Conservation (phyloP, 2,113 vertebrate genomes). For the Hyaena hyaena region DNA sequence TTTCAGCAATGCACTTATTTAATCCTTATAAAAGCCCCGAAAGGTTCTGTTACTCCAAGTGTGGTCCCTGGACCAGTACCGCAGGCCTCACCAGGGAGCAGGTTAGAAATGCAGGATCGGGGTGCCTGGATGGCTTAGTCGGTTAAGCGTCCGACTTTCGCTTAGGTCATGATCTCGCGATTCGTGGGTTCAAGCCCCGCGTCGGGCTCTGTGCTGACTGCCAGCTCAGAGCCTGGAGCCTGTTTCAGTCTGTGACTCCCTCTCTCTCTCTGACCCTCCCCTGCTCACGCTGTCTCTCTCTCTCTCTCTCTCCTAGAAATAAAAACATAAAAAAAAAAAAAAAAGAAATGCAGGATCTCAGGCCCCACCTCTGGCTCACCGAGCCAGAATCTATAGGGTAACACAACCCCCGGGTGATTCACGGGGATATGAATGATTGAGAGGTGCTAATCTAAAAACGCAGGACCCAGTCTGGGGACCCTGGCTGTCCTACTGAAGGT, state of each 20-base stretch:
- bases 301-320: no score
- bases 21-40: not conserved
- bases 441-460: not conserved
- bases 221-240: no score
- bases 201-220: no score
- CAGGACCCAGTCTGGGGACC: no score
- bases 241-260: no score
- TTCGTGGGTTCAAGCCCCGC: no score
- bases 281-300: no score
- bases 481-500: not conserved
- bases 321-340: no score
- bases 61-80: not conserved
- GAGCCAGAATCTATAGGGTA: not conserved
- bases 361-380: not conserved
- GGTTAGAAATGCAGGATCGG: not conserved
- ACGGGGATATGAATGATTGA: not conserved
- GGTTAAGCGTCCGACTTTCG: no score
- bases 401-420: not conserved
- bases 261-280: no score
- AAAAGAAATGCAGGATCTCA: not conserved
- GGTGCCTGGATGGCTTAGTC: no score
- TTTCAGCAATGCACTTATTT: not conserved
- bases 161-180: no score
- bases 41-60: not conserved
- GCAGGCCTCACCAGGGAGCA: not conserved